Conservation (phyloP, 2,888 invertebrate genomes). For the Lymantria monacha region DNA sequence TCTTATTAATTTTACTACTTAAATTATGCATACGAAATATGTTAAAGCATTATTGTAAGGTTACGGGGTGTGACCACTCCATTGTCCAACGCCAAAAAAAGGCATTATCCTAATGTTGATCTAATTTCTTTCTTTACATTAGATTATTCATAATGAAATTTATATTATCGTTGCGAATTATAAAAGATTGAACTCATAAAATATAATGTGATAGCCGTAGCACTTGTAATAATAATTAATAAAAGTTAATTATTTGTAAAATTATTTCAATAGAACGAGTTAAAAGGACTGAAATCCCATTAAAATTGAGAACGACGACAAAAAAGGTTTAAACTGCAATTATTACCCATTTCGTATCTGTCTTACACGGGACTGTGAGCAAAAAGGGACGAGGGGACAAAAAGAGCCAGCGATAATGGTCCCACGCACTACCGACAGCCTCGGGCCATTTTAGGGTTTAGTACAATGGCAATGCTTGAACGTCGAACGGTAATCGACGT, state of each 20-base stretch:
- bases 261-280: conserved; percentile 51
- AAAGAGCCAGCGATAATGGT: conserved; percentile 67
- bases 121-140: no score
- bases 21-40: no score
- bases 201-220: not conserved
- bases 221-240: conserved; percentile 10
- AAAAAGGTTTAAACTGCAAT: conserved; percentile 72
- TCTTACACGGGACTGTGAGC: conserved; percentile 59
- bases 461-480: conserved; percentile 60
- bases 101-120: no score
- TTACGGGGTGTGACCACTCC: no score
- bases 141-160: no score
- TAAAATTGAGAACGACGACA: conserved; percentile 58
- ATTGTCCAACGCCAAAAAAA: no score
- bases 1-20: no score
- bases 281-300: conserved; percentile 50
- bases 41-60: no score
- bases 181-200: not conserved
- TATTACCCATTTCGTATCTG: conserved; percentile 75
- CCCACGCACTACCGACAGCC: conserved; percentile 55
- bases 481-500: conserved; percentile 64
- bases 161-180: no score
- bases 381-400: conserved; percentile 61
- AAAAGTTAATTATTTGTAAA: conserved; percentile 56
- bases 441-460: conserved; percentile 59